Percentiles rank a stretch among this genome's conserved stretches.
These are phyloP conservation scores for Rhombomys opimus DNA, from an alignment of 2,113 vertebrate genomes.

Conservation along the genomic window DNA sequence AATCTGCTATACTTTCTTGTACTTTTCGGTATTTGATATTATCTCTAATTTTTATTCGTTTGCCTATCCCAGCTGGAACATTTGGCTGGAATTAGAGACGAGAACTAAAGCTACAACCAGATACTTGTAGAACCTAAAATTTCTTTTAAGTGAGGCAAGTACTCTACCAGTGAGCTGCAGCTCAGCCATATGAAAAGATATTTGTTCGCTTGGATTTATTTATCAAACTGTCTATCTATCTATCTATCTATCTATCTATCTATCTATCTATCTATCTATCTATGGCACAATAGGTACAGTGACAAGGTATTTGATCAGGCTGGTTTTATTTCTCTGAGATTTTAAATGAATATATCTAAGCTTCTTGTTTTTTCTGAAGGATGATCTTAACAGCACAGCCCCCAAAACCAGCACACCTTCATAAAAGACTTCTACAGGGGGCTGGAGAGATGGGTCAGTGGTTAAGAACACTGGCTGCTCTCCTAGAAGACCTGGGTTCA, in stretches of 20 bases:
- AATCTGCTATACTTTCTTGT: not conserved
- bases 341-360: not conserved
- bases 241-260: too few species aligned
- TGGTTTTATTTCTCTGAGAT: not conserved
- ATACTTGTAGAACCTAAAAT: not conserved
- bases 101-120: not conserved
- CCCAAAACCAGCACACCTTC: not conserved
- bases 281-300: not conserved
- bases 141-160: not conserved
- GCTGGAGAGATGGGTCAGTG: too few species aligned
- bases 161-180: not conserved
- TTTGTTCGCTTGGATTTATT: not conserved
- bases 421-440: not conserved
- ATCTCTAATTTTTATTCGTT: slow-evolving; percentile 27
- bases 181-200: not conserved
- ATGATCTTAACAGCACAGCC: not conserved
- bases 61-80: not conserved
- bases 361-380: not conserved
- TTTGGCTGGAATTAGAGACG: not conserved
- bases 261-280: not conserved
- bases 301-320: not conserved
- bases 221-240: too few species aligned
- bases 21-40: not conserved
- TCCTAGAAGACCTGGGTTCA: too few species aligned
- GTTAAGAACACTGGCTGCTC: too few species aligned